Percentiles rank a stretch among this genome's conserved stretches.
phyloP scores from a whole-genome alignment of 2,797 vertebrate genomes.

The Decapterus maruadsi region DNA sequence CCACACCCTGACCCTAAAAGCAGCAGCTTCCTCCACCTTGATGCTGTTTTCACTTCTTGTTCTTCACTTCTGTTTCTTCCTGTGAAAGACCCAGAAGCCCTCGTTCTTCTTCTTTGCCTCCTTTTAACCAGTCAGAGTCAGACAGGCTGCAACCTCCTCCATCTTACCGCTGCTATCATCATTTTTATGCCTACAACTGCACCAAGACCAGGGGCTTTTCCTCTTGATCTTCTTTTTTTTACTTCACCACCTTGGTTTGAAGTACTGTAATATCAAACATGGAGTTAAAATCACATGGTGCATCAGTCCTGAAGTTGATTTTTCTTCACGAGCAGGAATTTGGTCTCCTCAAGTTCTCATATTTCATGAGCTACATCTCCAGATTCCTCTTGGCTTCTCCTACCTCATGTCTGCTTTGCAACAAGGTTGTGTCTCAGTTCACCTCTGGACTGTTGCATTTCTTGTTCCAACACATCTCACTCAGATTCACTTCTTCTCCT shows the following conservation, averaged over 20 bases:
- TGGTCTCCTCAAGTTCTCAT: not conserved
- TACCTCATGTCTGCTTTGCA: not conserved
- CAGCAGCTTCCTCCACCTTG: not conserved
- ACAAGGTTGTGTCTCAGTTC: not conserved
- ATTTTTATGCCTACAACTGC: not conserved
- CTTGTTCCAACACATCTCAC: not conserved
- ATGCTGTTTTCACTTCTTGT: not conserved
- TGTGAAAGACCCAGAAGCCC: not conserved
- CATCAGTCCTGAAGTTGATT: not conserved
- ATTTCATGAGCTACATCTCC: not conserved
- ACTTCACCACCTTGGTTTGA: not conserved
- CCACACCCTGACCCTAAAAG: not conserved
- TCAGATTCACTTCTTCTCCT: slow-evolving; percentile 15
- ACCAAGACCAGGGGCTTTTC: not conserved
- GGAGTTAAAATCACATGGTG: not conserved
- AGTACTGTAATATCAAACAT: not conserved
- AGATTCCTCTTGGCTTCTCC: not conserved
- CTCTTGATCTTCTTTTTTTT: not conserved
- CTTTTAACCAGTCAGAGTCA: not conserved
- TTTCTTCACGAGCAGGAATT: not conserved
- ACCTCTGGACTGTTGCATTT: not conserved
- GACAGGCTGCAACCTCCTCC: not conserved
- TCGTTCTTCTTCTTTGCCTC: slow-evolving; percentile 5
- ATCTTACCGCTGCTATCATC: not conserved
- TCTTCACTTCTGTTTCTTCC: not conserved